A percentile compares a stretch with the other conserved stretches of the same genome.
These are phyloP conservation scores for Pissodes strobi DNA, from an alignment of 1,140 invertebrate species.

Conservation along the genomic window DNA sequence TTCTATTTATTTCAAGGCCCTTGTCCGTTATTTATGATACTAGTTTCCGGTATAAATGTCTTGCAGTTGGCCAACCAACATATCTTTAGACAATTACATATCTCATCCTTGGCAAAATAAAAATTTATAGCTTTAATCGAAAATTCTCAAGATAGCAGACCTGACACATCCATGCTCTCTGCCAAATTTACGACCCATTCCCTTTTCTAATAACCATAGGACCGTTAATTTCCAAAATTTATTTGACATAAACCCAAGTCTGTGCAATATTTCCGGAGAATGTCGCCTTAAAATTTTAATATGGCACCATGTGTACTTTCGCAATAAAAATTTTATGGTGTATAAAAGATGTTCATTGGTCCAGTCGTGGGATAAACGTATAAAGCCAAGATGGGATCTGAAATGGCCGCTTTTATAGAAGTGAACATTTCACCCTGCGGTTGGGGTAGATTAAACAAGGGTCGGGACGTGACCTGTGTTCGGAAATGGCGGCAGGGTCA, in stretches of 20 bases:
- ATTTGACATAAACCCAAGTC: constrained; percentile 14
- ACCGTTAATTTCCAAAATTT: constrained; percentile 23
- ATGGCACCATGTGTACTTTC: constrained; percentile 26
- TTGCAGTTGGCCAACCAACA: too few species aligned
- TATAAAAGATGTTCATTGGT: constrained; percentile 3
- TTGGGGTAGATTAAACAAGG: constrained; percentile 28
- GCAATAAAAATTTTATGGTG: constrained; percentile 7
- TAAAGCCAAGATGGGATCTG: constrained; percentile 21
- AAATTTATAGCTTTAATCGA: too few species aligned
- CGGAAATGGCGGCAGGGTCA: constrained; percentile 16
- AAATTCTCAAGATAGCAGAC: not conserved
- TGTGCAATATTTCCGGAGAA: constrained; percentile 19
- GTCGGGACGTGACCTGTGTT: not conserved
- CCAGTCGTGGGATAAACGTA: not conserved
- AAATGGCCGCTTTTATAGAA: constrained; percentile 23
- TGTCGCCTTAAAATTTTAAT: constrained; percentile 30
- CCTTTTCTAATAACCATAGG: constrained; percentile 12
- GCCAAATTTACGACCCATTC: constrained; percentile 5
- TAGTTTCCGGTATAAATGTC: too few species aligned
- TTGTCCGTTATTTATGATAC: too few species aligned
- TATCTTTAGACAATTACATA: too few species aligned
- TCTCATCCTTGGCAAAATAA: too few species aligned
- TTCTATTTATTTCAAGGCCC: too few species aligned
- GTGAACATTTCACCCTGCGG: constrained; percentile 25
- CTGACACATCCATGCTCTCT: not conserved